Evolutionary conservation across 2,113 vertebrate genomes (phyloP), one percentile per base, ranked within the genome.

Genomic region (Talpa occidentalis): DNA sequence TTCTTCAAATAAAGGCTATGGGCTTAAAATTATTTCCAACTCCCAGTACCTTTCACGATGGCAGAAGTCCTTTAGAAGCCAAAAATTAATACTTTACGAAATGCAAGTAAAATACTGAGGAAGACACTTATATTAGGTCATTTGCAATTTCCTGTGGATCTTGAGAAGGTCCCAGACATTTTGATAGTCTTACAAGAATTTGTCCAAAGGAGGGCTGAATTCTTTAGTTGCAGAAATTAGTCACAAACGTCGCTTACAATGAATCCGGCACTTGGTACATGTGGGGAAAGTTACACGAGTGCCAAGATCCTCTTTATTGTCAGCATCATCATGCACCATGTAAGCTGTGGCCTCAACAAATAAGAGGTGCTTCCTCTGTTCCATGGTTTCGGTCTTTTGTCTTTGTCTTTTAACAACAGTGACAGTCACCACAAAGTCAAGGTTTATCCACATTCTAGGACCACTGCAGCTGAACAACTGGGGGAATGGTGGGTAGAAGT

Each of bases 21-120:
- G 9, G n/a, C 32, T 81, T 47, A 70, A 72, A 89, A 92, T 21
- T 47, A 76, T 7, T 60, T 2, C 37, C 47, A 87, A 47, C 5
- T 5, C 15, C n/a, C 24, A 52, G 54, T 19, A 35, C 35, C 59
- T 78, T 78, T 73, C 11, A 40, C 16, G 37, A 59, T 6, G 21
- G 60, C 9, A 60, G 56, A 83, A 82, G 44, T 90, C 47, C 74
- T 42, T 67, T 12, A 86, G 47, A 81, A 93, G 26, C 44, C 37
- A 92, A 80, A 95, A 59, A 40, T 26, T 2, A 40, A 72, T 15
- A 35, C 5, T 21, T 44, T 70, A 92, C 62, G 73, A 87, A 30
- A 82, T 14, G 21, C 42, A 64, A 64, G 26, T 87, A 54, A 82
- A 85, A 56, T 26, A 59, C 3, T 47, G 24, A 26, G 15, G 22